These are phyloP conservation scores for Sitobion miscanthi DNA, from an alignment of 1,140 invertebrate genomes.

Conservation along the genomic window DNA sequence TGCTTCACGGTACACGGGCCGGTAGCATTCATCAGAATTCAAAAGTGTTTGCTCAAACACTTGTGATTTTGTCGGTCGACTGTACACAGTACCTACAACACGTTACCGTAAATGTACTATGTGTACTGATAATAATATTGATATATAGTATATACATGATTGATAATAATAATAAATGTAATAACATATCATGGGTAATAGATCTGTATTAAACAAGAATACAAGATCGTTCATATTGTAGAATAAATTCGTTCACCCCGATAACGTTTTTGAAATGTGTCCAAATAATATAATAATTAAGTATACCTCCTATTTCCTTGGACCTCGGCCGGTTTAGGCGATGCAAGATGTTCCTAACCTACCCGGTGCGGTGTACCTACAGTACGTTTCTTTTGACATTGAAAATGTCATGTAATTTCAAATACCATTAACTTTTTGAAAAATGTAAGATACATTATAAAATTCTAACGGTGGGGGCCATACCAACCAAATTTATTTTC, in stretches of 20 bases:
- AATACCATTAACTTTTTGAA: too few relatives aligned
- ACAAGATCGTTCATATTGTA: neutral
- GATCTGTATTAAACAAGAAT: neutral
- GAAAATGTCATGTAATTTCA: too few relatives aligned
- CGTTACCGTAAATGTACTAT: neutral
- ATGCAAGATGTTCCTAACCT: neutral
- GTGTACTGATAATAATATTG: neutral
- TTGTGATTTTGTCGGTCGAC: neutral
- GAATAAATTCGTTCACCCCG: neutral
- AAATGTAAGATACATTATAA: too few relatives aligned
- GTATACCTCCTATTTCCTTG: too few relatives aligned
- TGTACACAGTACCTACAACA: neutral
- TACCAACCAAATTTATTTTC: too few relatives aligned
- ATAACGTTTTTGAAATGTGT: neutral
- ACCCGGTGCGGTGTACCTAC: too few relatives aligned
- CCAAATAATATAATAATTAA: conserved; percentile 1
- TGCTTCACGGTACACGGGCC: neutral
- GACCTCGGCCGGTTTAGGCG: neutral
- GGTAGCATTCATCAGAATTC: neutral
- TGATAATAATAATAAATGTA: neutral
- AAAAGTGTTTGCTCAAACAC: neutral
- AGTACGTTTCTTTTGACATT: too few relatives aligned
- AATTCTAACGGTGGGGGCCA: too few relatives aligned
- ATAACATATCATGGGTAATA: neutral
- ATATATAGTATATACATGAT: too few relatives aligned